Evolutionary conservation across 2,888 invertebrate species (phyloP), one percentile per base, ranked within the genome.

Genomic region (Conomelus anceps): DNA sequence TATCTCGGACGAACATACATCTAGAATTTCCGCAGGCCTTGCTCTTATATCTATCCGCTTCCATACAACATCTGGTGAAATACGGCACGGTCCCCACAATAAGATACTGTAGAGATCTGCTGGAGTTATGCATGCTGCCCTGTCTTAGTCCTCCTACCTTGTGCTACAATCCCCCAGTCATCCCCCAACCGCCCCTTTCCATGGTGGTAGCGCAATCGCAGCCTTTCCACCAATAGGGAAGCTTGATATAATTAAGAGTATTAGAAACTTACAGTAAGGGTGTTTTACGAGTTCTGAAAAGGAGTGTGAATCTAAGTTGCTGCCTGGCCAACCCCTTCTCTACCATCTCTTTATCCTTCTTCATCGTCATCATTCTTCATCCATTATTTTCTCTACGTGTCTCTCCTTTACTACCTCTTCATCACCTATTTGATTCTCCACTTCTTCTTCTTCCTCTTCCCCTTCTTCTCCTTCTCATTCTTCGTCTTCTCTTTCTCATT

Each of bases 181-280:
- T 13, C 41, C 41, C 41, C 41, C 17, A 6, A 3, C 41, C 86
- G 6, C 24, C 86, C 4, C 6, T 6, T 13, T 11, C 11, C 24
- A 17, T 4, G 0, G 17, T 23, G 23, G 26, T 23, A n/a, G 89
- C 90, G 90, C 90, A 88, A 89, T 89, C 90, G 90, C 90, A 88
- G 29, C 88, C 87, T 88, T 34, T 84, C 90, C 26, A 88, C 90
- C 90, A 90, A 90, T 90, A 86, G 89, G 90, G 90, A 22, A 86
- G 89, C 90, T 24, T 63, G 89, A 85, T 90, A 90, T 90, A 90
- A 90, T 90, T 90, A 90, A 89, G 86, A 90, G 90, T 89, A 90
- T 90, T 90, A 90, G 90, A 88, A 89, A 90, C 90, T 90, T 89
- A 85, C 90, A 86, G 86, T 86, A 88, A 86, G 89, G 89, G 89